Conservation (phyloP, 1,140 invertebrate genomes). For the Drosophila parvula region DNA sequence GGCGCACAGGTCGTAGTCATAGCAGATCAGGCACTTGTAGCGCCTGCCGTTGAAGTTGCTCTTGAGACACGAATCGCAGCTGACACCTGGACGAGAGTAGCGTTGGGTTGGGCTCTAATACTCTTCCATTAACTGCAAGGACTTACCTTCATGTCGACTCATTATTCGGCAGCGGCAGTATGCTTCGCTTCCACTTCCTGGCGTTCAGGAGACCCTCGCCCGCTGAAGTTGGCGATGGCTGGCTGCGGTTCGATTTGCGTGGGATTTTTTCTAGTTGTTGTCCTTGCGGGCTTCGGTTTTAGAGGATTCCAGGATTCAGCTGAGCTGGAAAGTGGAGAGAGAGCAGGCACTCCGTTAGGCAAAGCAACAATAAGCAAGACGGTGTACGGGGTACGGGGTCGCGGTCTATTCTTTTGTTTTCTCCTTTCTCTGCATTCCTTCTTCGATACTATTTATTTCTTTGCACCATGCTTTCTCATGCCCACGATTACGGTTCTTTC, state of each 20-base stretch:
- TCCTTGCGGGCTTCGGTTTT: conserved; percentile 30
- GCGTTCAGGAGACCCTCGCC: conserved; percentile 52
- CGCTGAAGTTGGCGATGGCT: conserved; percentile 38
- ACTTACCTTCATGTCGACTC: conserved; percentile 83
- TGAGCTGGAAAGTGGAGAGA: conserved; percentile 19
- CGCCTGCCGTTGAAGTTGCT: conserved; percentile 98
- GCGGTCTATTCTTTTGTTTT: conserved; percentile 31
- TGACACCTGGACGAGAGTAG: conserved; percentile 89
- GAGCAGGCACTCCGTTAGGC: conserved; percentile 9
- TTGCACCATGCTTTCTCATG: conserved; percentile 32
- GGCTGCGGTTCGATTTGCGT: not conserved
- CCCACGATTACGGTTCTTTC: conserved; percentile 76
- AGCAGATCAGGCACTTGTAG: conserved; percentile 99
- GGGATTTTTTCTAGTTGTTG: conserved; percentile 18
- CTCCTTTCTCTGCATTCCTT: conserved; percentile 34
- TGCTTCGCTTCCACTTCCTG: conserved; percentile 50
- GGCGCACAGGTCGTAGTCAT: conserved; percentile 99
- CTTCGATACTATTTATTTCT: conserved; percentile 37
- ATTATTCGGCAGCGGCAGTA: conserved; percentile 74
- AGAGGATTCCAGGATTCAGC: conserved; percentile 24
- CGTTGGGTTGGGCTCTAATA: not conserved
- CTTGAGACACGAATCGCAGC: conserved; percentile 99
- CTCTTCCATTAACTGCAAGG: not conserved
- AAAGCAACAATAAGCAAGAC: not conserved
- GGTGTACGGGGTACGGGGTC: not conserved